phyloP scores from a whole-genome alignment of 2,797 vertebrate species.

The Trachurus trachurus region DNA sequence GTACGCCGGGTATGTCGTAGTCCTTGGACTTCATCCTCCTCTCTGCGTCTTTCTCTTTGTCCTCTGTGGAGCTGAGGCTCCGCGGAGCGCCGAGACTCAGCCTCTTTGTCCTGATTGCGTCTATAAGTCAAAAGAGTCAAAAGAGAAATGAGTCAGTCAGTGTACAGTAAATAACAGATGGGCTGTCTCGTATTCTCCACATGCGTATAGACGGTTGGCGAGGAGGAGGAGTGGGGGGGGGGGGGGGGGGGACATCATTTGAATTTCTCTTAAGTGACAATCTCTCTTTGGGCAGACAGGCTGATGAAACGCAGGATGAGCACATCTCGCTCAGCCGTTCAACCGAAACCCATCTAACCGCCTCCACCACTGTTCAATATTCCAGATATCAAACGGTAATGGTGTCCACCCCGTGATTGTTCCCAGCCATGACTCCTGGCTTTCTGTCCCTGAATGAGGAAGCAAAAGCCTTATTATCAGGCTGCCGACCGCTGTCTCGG shows the following conservation, averaged over 20 bases:
- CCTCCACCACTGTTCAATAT: slow-evolving; percentile 30
- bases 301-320: slow-evolving; percentile 16
- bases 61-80: slow-evolving; percentile 75
- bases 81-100: slow-evolving; percentile 76
- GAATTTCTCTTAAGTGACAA: slow-evolving; percentile 27
- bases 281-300: slow-evolving; percentile 13
- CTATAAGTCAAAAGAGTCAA: slow-evolving; percentile 71
- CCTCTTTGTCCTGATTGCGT: slow-evolving; percentile 84
- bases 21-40: slow-evolving; percentile 68
- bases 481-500: slow-evolving; percentile 27
- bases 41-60: slow-evolving; percentile 65
- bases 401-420: slow-evolving; percentile 48
- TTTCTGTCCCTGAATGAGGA: slow-evolving; percentile 31
- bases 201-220: no score
- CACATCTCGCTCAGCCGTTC: slow-evolving; percentile 31
- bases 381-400: slow-evolving; percentile 52
- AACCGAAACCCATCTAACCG: slow-evolving; percentile 18
- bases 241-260: slow-evolving; percentile 34
- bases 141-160: slow-evolving; percentile 12
- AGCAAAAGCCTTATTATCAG: slow-evolving; percentile 51
- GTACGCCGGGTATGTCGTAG: slow-evolving; percentile 66
- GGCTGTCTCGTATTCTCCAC: background rate
- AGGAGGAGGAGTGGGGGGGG: no score
- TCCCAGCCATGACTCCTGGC: slow-evolving; percentile 50
- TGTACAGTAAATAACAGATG: slow-evolving; percentile 1